Conservation (phyloP, 2,888 invertebrate species). For the Ophion ellenae region DNA sequence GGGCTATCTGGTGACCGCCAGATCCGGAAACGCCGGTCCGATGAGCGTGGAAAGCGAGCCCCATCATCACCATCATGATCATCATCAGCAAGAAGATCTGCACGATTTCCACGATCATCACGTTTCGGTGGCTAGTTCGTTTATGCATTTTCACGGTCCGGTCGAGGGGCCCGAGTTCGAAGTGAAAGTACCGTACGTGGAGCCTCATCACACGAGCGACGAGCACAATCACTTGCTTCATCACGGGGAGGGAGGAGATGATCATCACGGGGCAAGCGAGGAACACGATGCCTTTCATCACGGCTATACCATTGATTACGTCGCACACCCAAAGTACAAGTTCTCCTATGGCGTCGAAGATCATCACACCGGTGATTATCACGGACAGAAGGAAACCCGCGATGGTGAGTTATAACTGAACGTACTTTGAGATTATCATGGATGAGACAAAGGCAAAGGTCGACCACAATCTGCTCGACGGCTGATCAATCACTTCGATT, state of each 20-base stretch:
- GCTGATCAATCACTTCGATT: too few species aligned
- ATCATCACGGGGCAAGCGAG: conserved; percentile 70
- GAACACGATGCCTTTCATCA: conserved; percentile 68
- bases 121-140: conserved; percentile 78
- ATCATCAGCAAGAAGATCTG: conserved; percentile 24
- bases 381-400: conserved; percentile 82
- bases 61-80: conserved; percentile 38
- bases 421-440: neutral
- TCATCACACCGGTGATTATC: conserved; percentile 82
- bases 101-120: conserved; percentile 68
- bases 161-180: conserved; percentile 80
- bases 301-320: conserved; percentile 77
- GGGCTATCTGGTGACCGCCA: conserved; percentile 40
- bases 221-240: conserved; percentile 63
- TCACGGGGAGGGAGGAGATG: conserved; percentile 52
- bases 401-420: conserved; percentile 77
- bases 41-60: conserved; percentile 30
- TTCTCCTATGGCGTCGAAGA: conserved; percentile 81
- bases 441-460: neutral
- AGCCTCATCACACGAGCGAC: conserved; percentile 69
- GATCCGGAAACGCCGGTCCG: conserved; percentile 36
- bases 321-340: conserved; percentile 80
- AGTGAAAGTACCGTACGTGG: conserved; percentile 79
- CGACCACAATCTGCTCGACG: too few species aligned
- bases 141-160: conserved; percentile 81